Conservation (phyloP, 2,113 vertebrate genomes). For the Erinaceus europaeus region DNA sequence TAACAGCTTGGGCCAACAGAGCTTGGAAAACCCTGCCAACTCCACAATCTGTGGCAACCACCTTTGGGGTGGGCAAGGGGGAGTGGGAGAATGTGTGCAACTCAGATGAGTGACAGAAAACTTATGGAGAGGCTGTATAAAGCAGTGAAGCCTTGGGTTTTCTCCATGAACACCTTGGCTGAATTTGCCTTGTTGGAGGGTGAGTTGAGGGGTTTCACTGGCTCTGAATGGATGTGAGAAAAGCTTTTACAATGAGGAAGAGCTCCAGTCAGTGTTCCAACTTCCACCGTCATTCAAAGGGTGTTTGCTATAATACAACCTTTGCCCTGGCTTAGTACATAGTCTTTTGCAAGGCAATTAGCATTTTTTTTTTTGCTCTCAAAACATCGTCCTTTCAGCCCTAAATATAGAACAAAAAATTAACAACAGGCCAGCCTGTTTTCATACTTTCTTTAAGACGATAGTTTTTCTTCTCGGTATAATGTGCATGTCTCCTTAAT, state of each 20-base stretch:
- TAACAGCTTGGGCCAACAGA: conserved; percentile 62
- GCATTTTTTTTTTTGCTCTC: conserved; percentile 26
- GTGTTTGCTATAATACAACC: not conserved
- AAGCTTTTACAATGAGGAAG: not conserved
- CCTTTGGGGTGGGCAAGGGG: conserved; percentile 23
- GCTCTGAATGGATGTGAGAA: no score
- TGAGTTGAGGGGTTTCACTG: not conserved
- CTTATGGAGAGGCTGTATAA: not conserved
- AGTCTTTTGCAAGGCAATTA: not conserved
- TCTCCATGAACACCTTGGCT: not conserved
- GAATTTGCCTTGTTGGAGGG: not conserved
- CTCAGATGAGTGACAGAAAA: conserved; percentile 26
- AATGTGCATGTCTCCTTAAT: conserved; percentile 11
- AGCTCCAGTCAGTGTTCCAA: not conserved
- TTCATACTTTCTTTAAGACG: conserved; percentile 19
- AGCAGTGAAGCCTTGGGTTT: not conserved
- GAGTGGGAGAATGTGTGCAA: not conserved
- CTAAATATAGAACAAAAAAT: conserved; percentile 50
- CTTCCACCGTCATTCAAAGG: not conserved
- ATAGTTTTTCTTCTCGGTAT: not conserved
- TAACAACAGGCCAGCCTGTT: conserved; percentile 6
- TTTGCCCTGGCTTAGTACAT: not conserved
- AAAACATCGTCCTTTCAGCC: not conserved
- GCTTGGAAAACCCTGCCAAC: conserved; percentile 52
- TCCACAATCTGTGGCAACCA: conserved; percentile 2